Base-by-base conservation (phyloP, 2,113 vertebrate species). In the Nipponia nippon region DNA sequence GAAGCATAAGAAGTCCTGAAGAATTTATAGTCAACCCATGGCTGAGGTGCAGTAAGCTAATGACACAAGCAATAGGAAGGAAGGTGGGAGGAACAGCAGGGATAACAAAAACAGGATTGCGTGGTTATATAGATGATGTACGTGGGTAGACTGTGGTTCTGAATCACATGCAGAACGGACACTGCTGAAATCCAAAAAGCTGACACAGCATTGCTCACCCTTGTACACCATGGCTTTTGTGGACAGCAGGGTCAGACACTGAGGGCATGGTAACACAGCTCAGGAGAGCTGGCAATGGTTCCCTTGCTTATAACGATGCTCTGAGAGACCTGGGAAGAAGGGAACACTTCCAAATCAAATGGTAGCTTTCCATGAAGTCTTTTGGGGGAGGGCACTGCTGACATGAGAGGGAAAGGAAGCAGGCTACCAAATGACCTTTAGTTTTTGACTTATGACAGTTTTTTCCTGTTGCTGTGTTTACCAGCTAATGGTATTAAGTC, bases 101-200 rank as follows among this genome's bases (percentile, higher is more conserved):
- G 62, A 69, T 73, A 95, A 95, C 69, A 96, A 89, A 95, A 91
- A 52, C 90, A 96, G 73, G 92, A 79, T 82, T 90, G 65, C 0
- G 1, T 65, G 81, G 89, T 94, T 95, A n/a, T 79, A n/a, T 4
- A 32, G 85, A 72, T 40, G 78, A 69, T 36, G 65, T 50, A 44
- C 50, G 90, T 93, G 95, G 88, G 82, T 62, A 93, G 85, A 23
- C 67, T 84, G 87, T 87, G 88, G 86, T 70, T 96, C 69, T 95
- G 89, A 90, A 94, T 94, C 95, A 96, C 92, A 93, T 65, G 59
- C 42, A 84, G 81, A 65, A 55, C 6, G 76, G 89, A 84, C 71
- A 46, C 53, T 78, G 70, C 75, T 94, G 92, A 91, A 96, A 87
- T 83, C 81, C 90, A 61, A 79, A 69, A 29, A 67, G 69, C 89